A percentile compares a stretch with the other conserved stretches of the same genome.
Conservation (phyloP, 2,888 invertebrate genomes). For the Craniophora ligustri region DNA sequence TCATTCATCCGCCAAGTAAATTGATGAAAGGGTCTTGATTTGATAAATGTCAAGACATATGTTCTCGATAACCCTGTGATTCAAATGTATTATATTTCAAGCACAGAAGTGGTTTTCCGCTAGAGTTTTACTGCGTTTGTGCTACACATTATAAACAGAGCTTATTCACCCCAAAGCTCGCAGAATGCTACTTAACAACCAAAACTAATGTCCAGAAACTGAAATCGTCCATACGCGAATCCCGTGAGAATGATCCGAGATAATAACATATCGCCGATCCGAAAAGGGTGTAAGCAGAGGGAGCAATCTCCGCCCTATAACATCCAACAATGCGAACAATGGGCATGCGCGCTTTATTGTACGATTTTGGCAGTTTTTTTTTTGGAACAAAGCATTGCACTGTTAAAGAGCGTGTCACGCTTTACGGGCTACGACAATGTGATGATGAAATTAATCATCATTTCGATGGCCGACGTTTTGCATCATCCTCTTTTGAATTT, state of each 20-base stretch:
- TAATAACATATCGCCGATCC: conserved; percentile 59
- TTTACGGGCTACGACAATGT: conserved; percentile 73
- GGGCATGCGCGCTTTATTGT: conserved; percentile 73
- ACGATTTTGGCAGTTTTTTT: conserved; percentile 62
- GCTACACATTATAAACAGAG: conserved; percentile 23
- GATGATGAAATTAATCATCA: conserved; percentile 80
- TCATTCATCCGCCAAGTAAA: too few relatives aligned
- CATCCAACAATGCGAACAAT: conserved; percentile 69
- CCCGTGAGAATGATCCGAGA: conserved; percentile 69
- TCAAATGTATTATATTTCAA: too few relatives aligned
- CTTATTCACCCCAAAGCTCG: conserved; percentile 30
- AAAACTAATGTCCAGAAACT: conserved; percentile 47
- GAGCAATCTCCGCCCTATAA: conserved; percentile 65
- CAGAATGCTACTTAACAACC: conserved; percentile 42
- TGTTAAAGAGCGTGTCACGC: conserved; percentile 76
- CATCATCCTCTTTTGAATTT: conserved; percentile 60
- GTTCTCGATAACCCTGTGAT: too few relatives aligned
- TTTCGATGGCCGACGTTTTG: conserved; percentile 62
- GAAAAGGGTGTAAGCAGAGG: conserved; percentile 65
- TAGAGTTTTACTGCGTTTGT: neutral
- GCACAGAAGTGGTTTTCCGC: too few relatives aligned
- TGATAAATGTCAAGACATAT: too few relatives aligned
- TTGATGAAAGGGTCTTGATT: too few relatives aligned
- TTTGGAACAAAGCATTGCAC: conserved; percentile 73
- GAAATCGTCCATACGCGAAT: conserved; percentile 47